Percentiles rank a stretch among this genome's conserved stretches.
Evolutionary conservation across 2,797 vertebrate genomes (phyloP).

Genomic region (Oceanodroma leucorhoa): DNA sequence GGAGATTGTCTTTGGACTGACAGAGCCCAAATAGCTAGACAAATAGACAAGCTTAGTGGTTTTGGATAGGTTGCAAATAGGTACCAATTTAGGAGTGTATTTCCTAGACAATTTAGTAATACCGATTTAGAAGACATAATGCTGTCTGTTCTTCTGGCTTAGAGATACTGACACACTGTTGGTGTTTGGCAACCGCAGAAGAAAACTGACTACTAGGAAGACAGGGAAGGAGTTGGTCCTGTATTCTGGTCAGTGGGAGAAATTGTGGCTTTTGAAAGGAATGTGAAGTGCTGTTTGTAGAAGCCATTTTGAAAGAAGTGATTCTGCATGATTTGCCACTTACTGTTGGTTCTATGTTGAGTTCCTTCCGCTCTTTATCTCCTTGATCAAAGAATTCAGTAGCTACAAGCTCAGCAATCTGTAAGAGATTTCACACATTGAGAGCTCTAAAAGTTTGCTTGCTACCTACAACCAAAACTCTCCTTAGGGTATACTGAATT

Average conservation of each 20-base stretch:
- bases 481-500: not conserved
- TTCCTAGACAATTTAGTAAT: not conserved
- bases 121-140: not conserved
- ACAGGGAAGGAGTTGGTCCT: not conserved
- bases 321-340: conserved; percentile 56
- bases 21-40: not conserved
- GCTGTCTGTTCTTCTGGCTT: not conserved
- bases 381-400: conserved; percentile 97
- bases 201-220: not conserved
- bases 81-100: not conserved
- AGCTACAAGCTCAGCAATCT: conserved; percentile 96
- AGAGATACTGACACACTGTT: not conserved
- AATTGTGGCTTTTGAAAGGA: not conserved
- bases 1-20: not conserved
- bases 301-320: not conserved
- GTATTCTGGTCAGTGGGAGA: not conserved
- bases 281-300: not conserved
- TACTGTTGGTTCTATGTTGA: conserved; percentile 95
- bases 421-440: conserved; percentile 31
- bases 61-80: not conserved
- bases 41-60: not conserved
- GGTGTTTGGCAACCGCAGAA: not conserved
- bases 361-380: conserved; percentile 92
- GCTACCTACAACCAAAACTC: not conserved
- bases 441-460: not conserved